These are phyloP conservation scores for Diuraphis noxia DNA, from an alignment of 1,140 invertebrate species.

Conservation along the genomic window DNA sequence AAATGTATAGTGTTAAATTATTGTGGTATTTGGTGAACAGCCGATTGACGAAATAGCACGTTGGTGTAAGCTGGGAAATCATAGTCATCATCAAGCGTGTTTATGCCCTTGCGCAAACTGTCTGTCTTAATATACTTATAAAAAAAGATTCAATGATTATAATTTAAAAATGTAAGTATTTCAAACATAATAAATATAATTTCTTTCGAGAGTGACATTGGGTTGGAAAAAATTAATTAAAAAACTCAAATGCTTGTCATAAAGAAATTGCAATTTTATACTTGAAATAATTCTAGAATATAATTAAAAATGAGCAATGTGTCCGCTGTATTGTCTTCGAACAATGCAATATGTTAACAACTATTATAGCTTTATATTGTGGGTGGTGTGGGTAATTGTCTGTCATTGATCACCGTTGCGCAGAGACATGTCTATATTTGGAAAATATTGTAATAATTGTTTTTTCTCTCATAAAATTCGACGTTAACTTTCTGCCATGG, in stretches of 20 bases:
- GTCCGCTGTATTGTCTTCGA: background rate
- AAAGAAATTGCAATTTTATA: constrained; percentile 21
- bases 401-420: background rate
- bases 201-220: background rate
- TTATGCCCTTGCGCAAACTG: background rate
- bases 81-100: background rate
- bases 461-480: background rate
- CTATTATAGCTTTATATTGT: background rate
- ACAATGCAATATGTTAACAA: too few relatives aligned
- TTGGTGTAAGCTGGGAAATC: background rate
- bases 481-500: background rate
- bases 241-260: background rate
- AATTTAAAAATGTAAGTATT: background rate
- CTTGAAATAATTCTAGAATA: constrained; percentile 9
- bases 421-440: background rate
- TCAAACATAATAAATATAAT: background rate
- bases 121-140: background rate
- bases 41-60: background rate
- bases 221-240: background rate
- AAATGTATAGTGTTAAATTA: background rate
- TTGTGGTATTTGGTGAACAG: background rate
- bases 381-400: background rate
- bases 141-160: background rate
- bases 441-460: constrained; percentile 15
- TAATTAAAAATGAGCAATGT: constrained; percentile 1